Conservation (phyloP, 2,888 invertebrate genomes). For the Sphinx pinastri region DNA sequence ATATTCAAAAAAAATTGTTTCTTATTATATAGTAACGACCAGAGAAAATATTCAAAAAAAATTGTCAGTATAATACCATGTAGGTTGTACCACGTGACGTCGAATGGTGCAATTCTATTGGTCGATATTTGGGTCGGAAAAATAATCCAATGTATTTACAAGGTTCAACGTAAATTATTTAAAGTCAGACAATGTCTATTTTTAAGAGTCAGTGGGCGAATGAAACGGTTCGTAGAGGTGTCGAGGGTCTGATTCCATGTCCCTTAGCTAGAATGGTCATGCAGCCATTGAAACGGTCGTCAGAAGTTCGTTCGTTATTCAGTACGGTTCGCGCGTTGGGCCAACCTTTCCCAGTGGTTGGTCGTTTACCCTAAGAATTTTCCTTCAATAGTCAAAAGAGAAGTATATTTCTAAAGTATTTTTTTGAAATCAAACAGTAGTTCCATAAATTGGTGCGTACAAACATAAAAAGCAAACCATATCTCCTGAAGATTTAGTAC, state of each 20-base stretch:
- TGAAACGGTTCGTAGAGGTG: constrained; percentile 13
- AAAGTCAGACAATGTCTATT: constrained; percentile 10
- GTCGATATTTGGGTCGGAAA: too few species aligned
- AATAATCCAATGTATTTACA: constrained; percentile 5
- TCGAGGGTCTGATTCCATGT: constrained; percentile 17
- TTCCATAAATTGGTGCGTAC: too few species aligned
- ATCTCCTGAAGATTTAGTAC: too few species aligned
- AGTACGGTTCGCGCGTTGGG: constrained; percentile 14
- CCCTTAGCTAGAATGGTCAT: constrained; percentile 19
- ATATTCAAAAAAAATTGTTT: too few species aligned
- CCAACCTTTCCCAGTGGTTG: constrained; percentile 1
- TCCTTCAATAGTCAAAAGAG: background rate
- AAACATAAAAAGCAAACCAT: too few species aligned
- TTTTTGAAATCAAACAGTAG: background rate
- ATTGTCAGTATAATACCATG: too few species aligned
- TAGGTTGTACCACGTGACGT: too few species aligned
- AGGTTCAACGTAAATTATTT: constrained; percentile 20
- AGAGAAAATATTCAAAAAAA: too few species aligned
- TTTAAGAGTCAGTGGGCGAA: constrained; percentile 5
- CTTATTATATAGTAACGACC: too few species aligned
- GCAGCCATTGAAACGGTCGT: constrained; percentile 26
- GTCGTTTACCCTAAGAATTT: background rate
- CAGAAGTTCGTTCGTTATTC: constrained; percentile 15
- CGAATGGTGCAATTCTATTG: too few species aligned
- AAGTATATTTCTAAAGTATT: background rate